Conservation (phyloP, 2,113 vertebrate genomes). For the Tichodroma muraria region DNA sequence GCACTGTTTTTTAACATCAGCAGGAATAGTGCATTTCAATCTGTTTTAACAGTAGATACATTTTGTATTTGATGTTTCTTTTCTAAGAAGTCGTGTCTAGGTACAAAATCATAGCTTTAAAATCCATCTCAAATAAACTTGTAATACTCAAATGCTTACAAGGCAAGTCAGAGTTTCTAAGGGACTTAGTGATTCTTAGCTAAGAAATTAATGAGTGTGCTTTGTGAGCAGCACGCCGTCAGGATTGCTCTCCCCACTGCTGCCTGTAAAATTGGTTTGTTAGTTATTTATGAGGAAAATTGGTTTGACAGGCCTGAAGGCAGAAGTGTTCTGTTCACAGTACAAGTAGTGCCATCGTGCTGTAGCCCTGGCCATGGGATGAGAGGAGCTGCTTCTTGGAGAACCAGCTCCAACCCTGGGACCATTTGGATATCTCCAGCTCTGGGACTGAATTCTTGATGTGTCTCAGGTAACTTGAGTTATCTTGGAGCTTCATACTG, state of each 20-base stretch:
- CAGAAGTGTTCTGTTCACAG: background rate
- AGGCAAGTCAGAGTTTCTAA: background rate
- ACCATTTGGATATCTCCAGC: background rate
- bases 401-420: background rate
- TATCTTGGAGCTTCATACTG: background rate
- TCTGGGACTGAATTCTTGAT: background rate
- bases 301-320: background rate
- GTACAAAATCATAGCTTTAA: background rate
- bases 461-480: background rate
- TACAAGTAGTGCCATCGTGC: background rate
- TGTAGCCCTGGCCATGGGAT: background rate
- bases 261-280: background rate
- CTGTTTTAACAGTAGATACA: background rate
- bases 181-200: background rate
- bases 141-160: background rate
- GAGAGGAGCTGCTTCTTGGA: background rate
- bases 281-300: background rate
- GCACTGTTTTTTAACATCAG: background rate
- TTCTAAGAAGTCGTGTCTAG: background rate
- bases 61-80: background rate
- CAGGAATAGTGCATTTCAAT: background rate
- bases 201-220: background rate
- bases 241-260: background rate
- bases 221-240: background rate
- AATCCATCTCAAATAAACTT: background rate